Conservation (phyloP, 2,113 vertebrate species). For the Xiphorhynchus elegans region DNA sequence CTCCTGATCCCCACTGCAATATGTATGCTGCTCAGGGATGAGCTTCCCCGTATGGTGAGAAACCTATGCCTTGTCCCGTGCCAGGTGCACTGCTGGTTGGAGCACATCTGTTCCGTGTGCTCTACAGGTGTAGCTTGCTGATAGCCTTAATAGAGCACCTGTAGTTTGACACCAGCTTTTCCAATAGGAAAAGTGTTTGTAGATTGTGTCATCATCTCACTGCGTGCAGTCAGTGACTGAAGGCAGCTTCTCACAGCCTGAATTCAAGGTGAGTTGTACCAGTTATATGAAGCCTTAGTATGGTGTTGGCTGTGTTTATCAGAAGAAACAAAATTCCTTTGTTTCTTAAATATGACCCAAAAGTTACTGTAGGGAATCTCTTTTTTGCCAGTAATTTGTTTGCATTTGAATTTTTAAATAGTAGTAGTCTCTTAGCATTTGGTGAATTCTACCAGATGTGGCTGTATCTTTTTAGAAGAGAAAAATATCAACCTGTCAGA, state of each 20-base stretch:
- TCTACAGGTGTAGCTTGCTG: neutral
- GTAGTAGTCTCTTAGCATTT: neutral
- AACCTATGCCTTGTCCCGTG: neutral
- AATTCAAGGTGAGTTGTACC: neutral
- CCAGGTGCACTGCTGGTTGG: neutral
- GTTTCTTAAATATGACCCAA: neutral
- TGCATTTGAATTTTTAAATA: neutral
- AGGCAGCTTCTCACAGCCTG: neutral
- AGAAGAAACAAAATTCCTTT: neutral
- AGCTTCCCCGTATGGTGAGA: rapidly evolving
- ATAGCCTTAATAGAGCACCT: rapidly evolving
- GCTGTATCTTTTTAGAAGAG: neutral
- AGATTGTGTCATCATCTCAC: neutral
- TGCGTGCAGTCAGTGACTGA: neutral
- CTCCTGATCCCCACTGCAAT: neutral
- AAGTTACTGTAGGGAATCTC: neutral
- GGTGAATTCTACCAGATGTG: neutral
- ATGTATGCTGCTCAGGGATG: rapidly evolving
- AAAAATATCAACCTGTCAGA: neutral
- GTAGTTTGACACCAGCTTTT: neutral
- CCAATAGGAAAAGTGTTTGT: neutral
- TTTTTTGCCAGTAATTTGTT: neutral
- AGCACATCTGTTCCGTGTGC: neutral
- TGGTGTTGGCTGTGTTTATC: neutral
- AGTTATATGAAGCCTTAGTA: neutral